Percentiles rank a stretch among this genome's conserved stretches.
Evolutionary conservation across 1,140 invertebrate genomes (phyloP).

Genomic region (Drosophila pallidifrons): DNA sequence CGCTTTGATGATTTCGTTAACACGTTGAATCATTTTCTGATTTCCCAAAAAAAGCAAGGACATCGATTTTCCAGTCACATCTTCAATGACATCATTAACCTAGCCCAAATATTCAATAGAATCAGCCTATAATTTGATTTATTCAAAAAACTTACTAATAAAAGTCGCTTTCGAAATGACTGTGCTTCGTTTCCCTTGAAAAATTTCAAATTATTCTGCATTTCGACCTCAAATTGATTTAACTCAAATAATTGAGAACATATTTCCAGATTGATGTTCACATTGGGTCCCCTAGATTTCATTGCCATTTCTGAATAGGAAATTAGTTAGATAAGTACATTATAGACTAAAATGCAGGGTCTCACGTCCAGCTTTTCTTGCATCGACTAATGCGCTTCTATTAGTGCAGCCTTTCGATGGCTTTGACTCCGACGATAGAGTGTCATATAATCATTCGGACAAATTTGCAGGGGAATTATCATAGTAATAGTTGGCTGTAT

Average conservation of each 20-base stretch:
- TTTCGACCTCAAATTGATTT: constrained; percentile 69
- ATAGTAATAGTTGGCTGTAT: constrained; percentile 61
- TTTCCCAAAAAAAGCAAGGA: constrained; percentile 60
- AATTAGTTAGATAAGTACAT: neutral
- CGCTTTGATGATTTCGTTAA: constrained; percentile 43
- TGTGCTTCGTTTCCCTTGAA: constrained; percentile 59
- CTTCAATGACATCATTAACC: constrained; percentile 67
- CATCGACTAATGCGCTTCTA: constrained; percentile 61
- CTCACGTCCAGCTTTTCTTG: constrained; percentile 58
- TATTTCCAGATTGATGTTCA: constrained; percentile 61
- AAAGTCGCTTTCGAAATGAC: constrained; percentile 47
- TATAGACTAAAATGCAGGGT: neutral
- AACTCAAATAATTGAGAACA: constrained; percentile 74
- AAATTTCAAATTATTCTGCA: constrained; percentile 59
- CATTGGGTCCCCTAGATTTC: constrained; percentile 21
- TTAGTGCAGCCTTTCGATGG: constrained; percentile 68
- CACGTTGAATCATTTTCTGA: constrained; percentile 33
- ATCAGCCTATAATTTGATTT: too few species aligned
- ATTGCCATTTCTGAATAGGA: constrained; percentile 36
- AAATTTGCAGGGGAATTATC: constrained; percentile 62
- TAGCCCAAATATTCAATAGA: neutral
- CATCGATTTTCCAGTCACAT: constrained; percentile 63
- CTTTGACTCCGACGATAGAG: constrained; percentile 64
- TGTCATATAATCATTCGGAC: constrained; percentile 53
- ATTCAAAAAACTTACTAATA: constrained; percentile 51